Conservation (phyloP, 37 sponge, comb jelly and placozoan genomes). For the Hexactinellida sp. region DNA sequence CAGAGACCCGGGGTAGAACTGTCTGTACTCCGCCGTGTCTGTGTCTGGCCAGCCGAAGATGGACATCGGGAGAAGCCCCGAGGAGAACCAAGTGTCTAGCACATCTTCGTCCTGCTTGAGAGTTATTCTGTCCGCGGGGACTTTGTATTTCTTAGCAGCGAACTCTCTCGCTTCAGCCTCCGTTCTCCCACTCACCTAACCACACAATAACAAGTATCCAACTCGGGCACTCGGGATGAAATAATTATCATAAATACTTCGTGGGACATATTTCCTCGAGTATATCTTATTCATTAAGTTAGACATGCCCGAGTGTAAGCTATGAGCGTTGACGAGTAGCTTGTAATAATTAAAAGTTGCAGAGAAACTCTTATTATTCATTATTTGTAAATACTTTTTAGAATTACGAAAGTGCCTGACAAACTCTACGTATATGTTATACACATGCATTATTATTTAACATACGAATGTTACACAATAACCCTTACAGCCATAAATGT, state of each 20-base stretch:
- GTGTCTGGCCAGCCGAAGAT: slow-evolving; percentile 87
- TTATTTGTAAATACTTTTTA: too few relatives aligned
- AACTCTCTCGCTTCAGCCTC: slow-evolving; percentile 68
- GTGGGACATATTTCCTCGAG: too few relatives aligned
- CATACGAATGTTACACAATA: too few relatives aligned
- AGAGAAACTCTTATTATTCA: too few relatives aligned
- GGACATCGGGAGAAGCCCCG: slow-evolving; percentile 92
- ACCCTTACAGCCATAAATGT: too few relatives aligned
- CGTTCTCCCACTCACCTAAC: slow-evolving; percentile 46
- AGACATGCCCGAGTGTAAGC: too few relatives aligned
- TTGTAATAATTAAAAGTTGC: too few relatives aligned
- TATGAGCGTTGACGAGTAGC: too few relatives aligned
- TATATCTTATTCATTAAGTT: too few relatives aligned
- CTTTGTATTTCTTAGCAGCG: slow-evolving; percentile 66
- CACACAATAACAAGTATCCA: neutral
- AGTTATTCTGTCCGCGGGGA: slow-evolving; percentile 46
- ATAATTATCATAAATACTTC: neutral
- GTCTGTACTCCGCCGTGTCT: slow-evolving; percentile 59
- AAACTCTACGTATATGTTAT: too few relatives aligned
- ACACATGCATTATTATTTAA: too few relatives aligned
- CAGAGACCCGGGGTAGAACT: slow-evolving; percentile 70
- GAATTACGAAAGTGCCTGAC: too few relatives aligned
- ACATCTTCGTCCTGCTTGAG: slow-evolving; percentile 93
- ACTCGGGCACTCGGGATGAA: neutral
- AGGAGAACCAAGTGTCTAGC: slow-evolving; percentile 96